Conservation (phyloP, 1,140 invertebrate species). For the Pemphigus obesinymphae region DNA sequence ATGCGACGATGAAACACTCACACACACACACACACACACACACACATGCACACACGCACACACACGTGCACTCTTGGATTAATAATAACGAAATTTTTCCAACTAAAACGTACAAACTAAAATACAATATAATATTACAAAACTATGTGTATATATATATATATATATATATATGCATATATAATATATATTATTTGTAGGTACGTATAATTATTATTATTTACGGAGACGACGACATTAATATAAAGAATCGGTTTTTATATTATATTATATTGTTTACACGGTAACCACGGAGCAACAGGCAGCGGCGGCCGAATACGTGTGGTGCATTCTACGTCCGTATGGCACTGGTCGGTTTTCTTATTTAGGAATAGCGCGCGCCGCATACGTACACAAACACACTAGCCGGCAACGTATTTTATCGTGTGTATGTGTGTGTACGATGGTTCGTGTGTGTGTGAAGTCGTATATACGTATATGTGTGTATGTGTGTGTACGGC, state of each 20-base stretch:
- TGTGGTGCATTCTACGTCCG: constrained; percentile 40
- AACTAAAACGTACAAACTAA: neutral
- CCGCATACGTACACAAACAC: neutral
- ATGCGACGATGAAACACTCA: neutral
- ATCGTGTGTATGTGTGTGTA: constrained; percentile 5
- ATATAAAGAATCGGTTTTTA: neutral
- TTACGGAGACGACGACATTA: neutral
- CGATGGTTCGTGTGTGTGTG: neutral
- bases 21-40: neutral
- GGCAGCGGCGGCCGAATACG: constrained; percentile 20
- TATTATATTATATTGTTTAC: neutral
- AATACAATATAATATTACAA: neutral
- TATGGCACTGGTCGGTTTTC: constrained; percentile 40
- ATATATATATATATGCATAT: neutral
- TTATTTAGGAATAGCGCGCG: constrained; percentile 41
- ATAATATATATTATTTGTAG: neutral
- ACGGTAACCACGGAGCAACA: constrained; percentile 25
- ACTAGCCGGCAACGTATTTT: neutral
- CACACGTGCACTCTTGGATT: neutral
- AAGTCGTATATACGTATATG: neutral
- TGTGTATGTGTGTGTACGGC: neutral
- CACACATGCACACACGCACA: neutral
- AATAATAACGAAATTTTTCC: neutral
- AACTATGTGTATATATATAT: neutral
- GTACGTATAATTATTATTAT: neutral